phyloP scores from a whole-genome alignment of 2,797 vertebrate genomes.

The Ptychobarbus kaznakovi region DNA sequence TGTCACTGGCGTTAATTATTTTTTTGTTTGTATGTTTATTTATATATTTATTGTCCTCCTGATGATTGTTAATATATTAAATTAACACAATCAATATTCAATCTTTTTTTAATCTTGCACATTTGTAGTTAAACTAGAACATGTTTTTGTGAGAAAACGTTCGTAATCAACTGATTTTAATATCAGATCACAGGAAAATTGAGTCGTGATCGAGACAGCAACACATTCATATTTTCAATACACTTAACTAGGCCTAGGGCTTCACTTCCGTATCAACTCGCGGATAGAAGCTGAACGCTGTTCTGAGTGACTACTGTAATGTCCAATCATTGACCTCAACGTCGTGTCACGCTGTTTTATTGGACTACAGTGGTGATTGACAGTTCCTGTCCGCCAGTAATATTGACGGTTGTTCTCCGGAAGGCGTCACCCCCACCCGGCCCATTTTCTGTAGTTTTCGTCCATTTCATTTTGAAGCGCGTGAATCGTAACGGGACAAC shows the following conservation, averaged over 20 bases:
- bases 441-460: slow-evolving; percentile 52
- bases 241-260: neutral
- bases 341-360: neutral
- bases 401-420: neutral
- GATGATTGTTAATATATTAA: neutral
- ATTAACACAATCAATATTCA: neutral
- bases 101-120: neutral
- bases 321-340: neutral
- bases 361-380: slow-evolving; percentile 1
- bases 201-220: neutral
- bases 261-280: neutral
- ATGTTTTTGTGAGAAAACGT: neutral
- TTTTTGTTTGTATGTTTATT: neutral
- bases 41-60: neutral
- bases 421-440: slow-evolving; percentile 16
- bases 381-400: neutral
- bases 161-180: neutral
- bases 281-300: neutral
- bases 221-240: too few relatives aligned
- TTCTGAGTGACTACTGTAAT: too few relatives aligned
- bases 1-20: neutral
- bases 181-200: neutral
- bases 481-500: slow-evolving; percentile 76
- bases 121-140: neutral
- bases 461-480: slow-evolving; percentile 56